These are phyloP conservation scores for Dryobota labecula DNA, from an alignment of 2,888 invertebrate genomes.

Conservation along the genomic window DNA sequence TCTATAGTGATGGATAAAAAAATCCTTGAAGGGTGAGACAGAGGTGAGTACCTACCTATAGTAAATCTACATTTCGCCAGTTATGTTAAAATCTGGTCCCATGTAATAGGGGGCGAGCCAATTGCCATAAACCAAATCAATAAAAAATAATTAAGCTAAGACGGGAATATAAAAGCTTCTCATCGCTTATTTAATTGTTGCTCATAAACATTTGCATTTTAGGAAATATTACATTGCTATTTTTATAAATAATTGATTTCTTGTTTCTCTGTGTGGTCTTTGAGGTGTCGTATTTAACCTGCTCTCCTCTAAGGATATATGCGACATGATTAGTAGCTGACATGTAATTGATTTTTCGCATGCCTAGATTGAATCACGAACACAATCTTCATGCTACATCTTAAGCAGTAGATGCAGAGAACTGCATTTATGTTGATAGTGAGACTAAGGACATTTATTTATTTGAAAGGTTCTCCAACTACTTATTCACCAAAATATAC, in stretches of 20 bases:
- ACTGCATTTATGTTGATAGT: background rate
- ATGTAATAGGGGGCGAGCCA: background rate
- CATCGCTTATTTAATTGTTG: background rate
- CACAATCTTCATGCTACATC: background rate
- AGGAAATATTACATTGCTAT: background rate
- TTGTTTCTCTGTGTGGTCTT: too few relatives aligned
- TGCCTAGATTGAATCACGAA: background rate
- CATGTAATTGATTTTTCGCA: constrained; percentile 8
- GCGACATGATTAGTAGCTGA: constrained; percentile 15
- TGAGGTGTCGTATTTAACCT: background rate
- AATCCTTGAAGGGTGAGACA: background rate
- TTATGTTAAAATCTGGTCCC: too few relatives aligned
- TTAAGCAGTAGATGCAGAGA: background rate
- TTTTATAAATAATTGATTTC: background rate
- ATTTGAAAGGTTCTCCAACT: too few relatives aligned
- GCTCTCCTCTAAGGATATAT: constrained; percentile 12
- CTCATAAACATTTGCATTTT: background rate
- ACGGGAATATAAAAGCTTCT: background rate
- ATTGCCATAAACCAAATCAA: background rate
- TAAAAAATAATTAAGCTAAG: background rate
- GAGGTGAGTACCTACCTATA: background rate
- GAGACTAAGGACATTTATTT: background rate
- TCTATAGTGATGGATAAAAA: background rate
- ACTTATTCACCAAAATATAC: too few relatives aligned
- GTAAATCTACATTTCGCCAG: too few relatives aligned